Evolutionary conservation across 2,888 invertebrate species (phyloP).

Genomic region (Germaria angustata): DNA sequence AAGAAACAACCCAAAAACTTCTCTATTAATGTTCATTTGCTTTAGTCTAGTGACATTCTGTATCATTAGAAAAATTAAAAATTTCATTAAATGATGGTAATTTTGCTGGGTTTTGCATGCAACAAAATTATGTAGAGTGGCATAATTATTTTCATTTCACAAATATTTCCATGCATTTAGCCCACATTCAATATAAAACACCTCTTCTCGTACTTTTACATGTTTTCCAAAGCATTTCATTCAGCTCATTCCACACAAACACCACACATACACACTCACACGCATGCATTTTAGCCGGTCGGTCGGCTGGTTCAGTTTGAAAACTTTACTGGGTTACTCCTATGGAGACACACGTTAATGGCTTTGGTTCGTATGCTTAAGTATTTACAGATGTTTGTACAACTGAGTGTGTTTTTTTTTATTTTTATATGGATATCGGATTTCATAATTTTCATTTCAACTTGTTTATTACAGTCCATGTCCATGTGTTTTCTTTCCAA

Average conservation of each 20-base stretch:
- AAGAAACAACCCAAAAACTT: too few species aligned
- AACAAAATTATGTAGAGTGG: constrained; percentile 27
- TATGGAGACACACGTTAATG: background rate
- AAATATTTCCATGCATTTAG: constrained; percentile 45
- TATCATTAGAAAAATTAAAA: too few species aligned
- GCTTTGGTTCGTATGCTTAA: constrained; percentile 33
- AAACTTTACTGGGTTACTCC: constrained; percentile 51
- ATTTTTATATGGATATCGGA: constrained; percentile 28
- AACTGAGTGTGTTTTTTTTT: background rate
- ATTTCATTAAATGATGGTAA: too few species aligned
- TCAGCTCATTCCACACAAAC: constrained; percentile 35
- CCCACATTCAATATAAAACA: constrained; percentile 52
- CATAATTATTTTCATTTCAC: constrained; percentile 48
- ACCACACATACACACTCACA: constrained; percentile 1
- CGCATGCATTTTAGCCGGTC: background rate
- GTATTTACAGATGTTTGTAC: background rate
- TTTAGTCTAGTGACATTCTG: too few species aligned
- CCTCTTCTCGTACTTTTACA: constrained; percentile 26
- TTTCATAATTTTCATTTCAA: constrained; percentile 53
- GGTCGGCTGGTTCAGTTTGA: background rate
- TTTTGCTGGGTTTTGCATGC: constrained; percentile 10
- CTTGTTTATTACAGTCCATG: constrained; percentile 30
- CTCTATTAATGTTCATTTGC: too few species aligned
- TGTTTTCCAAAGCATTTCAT: constrained; percentile 42
- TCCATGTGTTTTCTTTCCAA: constrained; percentile 27